Base-by-base conservation (phyloP, 2,113 vertebrate genomes). In the Chaetodon trifascialis region DNA sequence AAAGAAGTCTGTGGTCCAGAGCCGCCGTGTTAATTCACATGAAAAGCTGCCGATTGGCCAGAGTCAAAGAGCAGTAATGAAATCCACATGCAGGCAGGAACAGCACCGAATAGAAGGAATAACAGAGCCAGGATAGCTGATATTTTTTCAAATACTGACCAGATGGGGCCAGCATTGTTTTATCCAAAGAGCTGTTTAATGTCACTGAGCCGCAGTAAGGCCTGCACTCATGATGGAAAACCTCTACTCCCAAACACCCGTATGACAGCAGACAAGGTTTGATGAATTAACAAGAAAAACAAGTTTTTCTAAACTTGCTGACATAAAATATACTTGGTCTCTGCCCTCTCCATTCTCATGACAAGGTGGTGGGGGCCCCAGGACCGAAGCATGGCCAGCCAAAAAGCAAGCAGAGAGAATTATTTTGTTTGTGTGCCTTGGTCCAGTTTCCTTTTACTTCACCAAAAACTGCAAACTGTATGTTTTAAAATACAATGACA, bases 91-190 rank as follows among this genome's bases (percentile, higher is more conserved):
- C 64, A 67, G 58, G 66, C 46, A 44, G 81, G 40, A 87, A 73
- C 64, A 5, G 58, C 63, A 12, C 63, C 59, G 76, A 66, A 85
- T 44, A 54, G 68, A 66, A 23, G 80, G 59, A 86, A 67, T 77
- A 65, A 69, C 73, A 69, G 82, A 86, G 88, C 79, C 87, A 73
- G 85, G 65, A 77, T 54, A 73, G 76, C 70, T 86, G 87, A 82
- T 79, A 87, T 91, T 92, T 92, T 91, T 93, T 91, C 64, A 92
- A 92, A 94, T 83, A 91, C 87, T 89, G 86, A 94, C 94, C 95
- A 95, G 93, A 92, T 94, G 93, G 92, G 90, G 90, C 86, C 88
- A 90, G 93, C 88, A 91, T 91, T 92, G 93, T 93, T 93, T 93
- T 92, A 88, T 91, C 86, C 84, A 86, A 76, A 88, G 82, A 87